phyloP scores from a whole-genome alignment of 2,888 invertebrate species.

The Tetanocera ferruginea region DNA sequence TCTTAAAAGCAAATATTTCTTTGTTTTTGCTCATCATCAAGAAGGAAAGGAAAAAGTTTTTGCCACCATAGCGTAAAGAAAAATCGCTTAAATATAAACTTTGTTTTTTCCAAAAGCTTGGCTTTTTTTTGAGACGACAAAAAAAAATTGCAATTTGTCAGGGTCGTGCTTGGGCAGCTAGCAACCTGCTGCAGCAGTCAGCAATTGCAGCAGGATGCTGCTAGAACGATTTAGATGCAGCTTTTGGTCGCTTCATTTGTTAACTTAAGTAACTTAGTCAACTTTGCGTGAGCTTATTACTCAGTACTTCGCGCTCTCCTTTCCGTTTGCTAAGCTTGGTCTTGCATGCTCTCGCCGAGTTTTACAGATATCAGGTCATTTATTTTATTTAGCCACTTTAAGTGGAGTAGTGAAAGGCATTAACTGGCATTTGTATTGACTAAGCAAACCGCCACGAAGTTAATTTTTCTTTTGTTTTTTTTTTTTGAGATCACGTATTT shows the following conservation, averaged over 20 bases:
- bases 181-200: neutral
- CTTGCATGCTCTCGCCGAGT: neutral
- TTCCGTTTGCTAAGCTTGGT: neutral
- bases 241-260: slow-evolving; percentile 59
- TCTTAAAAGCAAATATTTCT: slow-evolving; percentile 18
- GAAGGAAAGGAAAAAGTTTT: neutral
- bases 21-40: slow-evolving; percentile 36
- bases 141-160: slow-evolving; percentile 60
- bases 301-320: neutral
- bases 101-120: slow-evolving; percentile 1
- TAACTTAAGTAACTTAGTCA: slow-evolving; percentile 66
- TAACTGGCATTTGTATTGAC: slow-evolving; percentile 16
- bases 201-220: slow-evolving; percentile 5
- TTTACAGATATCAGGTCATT: slow-evolving; percentile 24
- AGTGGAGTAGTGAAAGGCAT: slow-evolving; percentile 6
- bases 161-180: slow-evolving; percentile 59
- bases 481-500: neutral
- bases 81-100: slow-evolving; percentile 25
- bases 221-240: slow-evolving; percentile 17
- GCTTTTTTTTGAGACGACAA: neutral
- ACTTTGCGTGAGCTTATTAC: slow-evolving; percentile 50
- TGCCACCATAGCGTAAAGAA: neutral
- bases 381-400: slow-evolving; percentile 22
- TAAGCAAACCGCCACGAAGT: neutral
- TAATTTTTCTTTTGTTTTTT: neutral